Evolutionary conservation across 2,888 invertebrate genomes (phyloP).

Genomic region (Balanococcus diminutus): DNA sequence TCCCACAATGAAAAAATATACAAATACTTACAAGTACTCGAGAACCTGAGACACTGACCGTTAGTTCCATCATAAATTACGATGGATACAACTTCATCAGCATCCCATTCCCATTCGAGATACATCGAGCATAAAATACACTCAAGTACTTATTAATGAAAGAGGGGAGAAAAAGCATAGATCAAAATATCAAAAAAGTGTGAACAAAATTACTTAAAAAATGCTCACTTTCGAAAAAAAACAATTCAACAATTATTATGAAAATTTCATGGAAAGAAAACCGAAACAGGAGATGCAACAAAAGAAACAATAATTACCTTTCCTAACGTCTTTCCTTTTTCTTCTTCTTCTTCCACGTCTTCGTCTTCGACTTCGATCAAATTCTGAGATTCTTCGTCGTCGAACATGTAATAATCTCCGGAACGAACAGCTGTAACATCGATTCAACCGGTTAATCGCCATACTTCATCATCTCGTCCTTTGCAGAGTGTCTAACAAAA

Average conservation of each 20-base stretch:
- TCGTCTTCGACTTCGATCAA: conserved; percentile 76
- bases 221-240: background rate
- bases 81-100: background rate
- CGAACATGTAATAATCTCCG: conserved; percentile 99
- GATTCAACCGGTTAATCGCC: background rate
- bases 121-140: background rate
- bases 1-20: too few species aligned
- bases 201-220: background rate
- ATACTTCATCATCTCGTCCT: background rate
- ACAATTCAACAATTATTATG: too few species aligned
- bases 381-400: conserved; percentile 63
- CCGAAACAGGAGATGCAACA: too few species aligned
- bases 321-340: conserved; percentile 56
- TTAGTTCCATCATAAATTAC: background rate
- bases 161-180: background rate
- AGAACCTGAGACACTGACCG: background rate
- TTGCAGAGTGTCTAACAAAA: too few species aligned
- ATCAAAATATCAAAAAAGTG: background rate
- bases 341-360: conserved; percentile 62
- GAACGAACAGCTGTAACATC: conserved; percentile 84
- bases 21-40: background rate
- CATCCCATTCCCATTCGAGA: background rate
- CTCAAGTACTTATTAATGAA: background rate
- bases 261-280: too few species aligned
- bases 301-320: conserved; percentile 44